Evolutionary conservation across 2,797 vertebrate species (phyloP), one percentile per base, ranked within the genome.

Genomic region (Tangara arthus): DNA sequence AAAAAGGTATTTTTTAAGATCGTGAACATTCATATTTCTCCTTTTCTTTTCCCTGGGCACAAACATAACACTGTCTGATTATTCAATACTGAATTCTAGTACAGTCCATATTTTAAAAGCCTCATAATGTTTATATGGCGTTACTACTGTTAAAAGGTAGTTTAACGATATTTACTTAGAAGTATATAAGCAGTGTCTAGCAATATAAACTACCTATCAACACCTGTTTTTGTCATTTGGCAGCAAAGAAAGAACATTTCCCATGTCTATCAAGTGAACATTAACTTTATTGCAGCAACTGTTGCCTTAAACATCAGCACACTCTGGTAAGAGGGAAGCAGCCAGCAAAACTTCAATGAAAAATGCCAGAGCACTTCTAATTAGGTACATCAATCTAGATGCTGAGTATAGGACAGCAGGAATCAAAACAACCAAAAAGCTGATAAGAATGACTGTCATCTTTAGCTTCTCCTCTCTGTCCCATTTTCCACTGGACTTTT

Each of bases 1-100:
- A 96, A 89, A 95, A 73, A 85, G 7, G 44, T 22, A 11, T 49
- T 68, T 88, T 93, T 92, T 92, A 76, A 95, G 59, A 77, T 26
- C 46, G 53, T 35, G 39, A 87, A 28, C 16, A 30, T 23, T 9
- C 32, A n/a, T 18, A 41, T 66, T 63, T 52, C 23, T 49, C 2
- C 61, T 24, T 23, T 35, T 84, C 28, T 66, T 90, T 68, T 30
- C 7, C 52, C 52, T 70, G 10, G 34, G 46, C 27, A 61, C 35
- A 80, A 86, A 59, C 8, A 18, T 28, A 88, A 64, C 17, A 41
- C 32, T 34, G 15, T 53, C 35, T 34, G 15, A 59, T 5, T 89
- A 50, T 18, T 87, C 17, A 52, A 49, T 19, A 63, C 37, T 6
- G 9, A 49, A 60, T 63, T 91, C 84, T 78, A 71, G 18, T 55